A percentile compares a stretch with the other conserved stretches of the same genome.
phyloP scores from a whole-genome alignment of 2,888 invertebrate species.

The Drosophila anomalata region DNA sequence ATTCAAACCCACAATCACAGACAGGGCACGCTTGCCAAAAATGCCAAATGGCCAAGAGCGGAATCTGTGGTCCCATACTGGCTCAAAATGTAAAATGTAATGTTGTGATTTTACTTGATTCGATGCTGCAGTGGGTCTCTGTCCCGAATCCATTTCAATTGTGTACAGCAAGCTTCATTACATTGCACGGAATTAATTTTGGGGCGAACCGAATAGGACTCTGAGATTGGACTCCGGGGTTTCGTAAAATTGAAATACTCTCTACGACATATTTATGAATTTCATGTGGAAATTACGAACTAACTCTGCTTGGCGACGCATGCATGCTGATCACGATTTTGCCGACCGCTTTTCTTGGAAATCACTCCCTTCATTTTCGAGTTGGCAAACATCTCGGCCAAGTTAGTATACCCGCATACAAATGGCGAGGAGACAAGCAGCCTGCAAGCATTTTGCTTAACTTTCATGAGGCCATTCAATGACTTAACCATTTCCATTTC shows the following conservation, averaged over 20 bases:
- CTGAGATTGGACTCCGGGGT: neutral
- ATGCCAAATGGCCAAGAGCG: conserved; percentile 22
- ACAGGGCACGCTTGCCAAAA: conserved; percentile 8
- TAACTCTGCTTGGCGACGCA: neutral
- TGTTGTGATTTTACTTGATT: conserved; percentile 31
- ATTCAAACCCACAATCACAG: neutral
- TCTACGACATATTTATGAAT: neutral
- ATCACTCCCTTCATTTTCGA: neutral
- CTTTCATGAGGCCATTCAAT: conserved; percentile 70
- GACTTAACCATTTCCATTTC: conserved; percentile 64
- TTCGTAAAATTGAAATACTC: conserved; percentile 19
- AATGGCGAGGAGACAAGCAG: conserved; percentile 9
- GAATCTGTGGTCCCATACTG: conserved; percentile 2
- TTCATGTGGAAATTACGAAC: conserved; percentile 9
- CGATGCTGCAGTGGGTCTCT: conserved; percentile 23
- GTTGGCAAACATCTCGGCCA: conserved; percentile 3
- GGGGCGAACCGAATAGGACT: neutral
- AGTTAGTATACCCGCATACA: conserved; percentile 25
- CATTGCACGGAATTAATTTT: conserved; percentile 43
- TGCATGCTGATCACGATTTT: conserved; percentile 26
- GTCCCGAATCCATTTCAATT: conserved; percentile 37
- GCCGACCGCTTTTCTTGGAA: conserved; percentile 26
- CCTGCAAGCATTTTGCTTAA: conserved; percentile 56
- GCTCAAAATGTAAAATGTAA: conserved; percentile 33
- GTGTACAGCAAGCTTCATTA: conserved; percentile 33